phyloP scores from a whole-genome alignment of 2,113 vertebrate species.

The Megatriorchis doriae region DNA sequence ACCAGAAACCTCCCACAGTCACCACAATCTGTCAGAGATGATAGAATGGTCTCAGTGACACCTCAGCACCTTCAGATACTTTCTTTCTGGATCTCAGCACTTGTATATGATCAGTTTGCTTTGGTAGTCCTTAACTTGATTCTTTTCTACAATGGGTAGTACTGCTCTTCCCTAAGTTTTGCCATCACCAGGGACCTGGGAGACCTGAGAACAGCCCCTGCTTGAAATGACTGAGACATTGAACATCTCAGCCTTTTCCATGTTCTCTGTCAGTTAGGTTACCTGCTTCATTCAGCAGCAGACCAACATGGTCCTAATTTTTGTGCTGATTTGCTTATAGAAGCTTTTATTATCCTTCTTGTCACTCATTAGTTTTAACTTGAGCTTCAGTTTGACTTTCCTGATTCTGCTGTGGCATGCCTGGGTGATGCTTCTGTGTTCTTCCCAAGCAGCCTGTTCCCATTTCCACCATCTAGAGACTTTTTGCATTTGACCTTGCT shows the following conservation, averaged over 20 bases:
- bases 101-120: neutral
- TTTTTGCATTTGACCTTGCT: neutral
- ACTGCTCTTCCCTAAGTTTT: neutral
- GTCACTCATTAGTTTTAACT: neutral
- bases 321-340: neutral
- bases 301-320: neutral
- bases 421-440: neutral
- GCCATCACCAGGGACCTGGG: neutral
- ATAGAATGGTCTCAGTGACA: neutral
- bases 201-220: neutral
- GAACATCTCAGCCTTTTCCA: neutral
- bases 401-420: neutral
- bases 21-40: neutral
- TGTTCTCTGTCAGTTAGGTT: neutral
- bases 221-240: neutral
- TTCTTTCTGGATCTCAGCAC: neutral
- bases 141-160: neutral
- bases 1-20: neutral
- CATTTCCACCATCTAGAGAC: neutral
- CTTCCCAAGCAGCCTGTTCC: neutral
- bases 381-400: neutral
- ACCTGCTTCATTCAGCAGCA: neutral
- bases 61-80: neutral
- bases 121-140: neutral
- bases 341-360: neutral